Evolutionary conservation across 1,140 invertebrate genomes (phyloP), one percentile per base, ranked within the genome.

Genomic region (Nebria ingens): DNA sequence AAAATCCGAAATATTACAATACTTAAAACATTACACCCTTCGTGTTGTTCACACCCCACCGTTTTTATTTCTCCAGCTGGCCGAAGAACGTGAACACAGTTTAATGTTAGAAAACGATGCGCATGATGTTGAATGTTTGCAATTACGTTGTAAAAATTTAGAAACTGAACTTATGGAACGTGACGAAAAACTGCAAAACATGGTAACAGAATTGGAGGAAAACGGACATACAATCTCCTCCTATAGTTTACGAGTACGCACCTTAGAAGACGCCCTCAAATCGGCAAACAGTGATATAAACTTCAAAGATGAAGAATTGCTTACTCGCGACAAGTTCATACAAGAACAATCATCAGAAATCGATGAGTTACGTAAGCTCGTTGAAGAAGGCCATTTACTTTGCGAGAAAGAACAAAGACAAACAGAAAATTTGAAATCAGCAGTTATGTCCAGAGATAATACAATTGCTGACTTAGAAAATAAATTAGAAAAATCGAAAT

Each of bases 401-500:
- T 45, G 40, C 17, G 40, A 45, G 9, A 45, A 45, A 45, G 70
- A 71, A 45, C 40, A 45, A 45, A 9, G 40, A 45, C 40, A 45
- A 45, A 45, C 40, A 4, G 52, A 6, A 57, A 64, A 21, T 22
- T 21, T 40, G 25, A 60, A 19, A 51, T 38, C 3, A 12, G 54
- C 56, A 12, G 61, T 64, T 20, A 55, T 61, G 42, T 55, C 60
- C 21, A 45, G 61, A 20, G 61, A 66, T 19, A 59, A 53, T 22
- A 63, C 58, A 21, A 60, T 62, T 13, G 42, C 56, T 15, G 61
- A 62, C 9, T 22, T 68, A 34, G 62, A 67, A 42, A 58, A 55
- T 23, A 56, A 62, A 13, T 56, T 61, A 19, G 63, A 65, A 21
- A 67, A 60, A 50, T 58, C 58, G 20, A 66, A 61, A 52, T 51